Base-by-base conservation (phyloP, 2,797 vertebrate genomes). In the Propithecus perrieri region DNA sequence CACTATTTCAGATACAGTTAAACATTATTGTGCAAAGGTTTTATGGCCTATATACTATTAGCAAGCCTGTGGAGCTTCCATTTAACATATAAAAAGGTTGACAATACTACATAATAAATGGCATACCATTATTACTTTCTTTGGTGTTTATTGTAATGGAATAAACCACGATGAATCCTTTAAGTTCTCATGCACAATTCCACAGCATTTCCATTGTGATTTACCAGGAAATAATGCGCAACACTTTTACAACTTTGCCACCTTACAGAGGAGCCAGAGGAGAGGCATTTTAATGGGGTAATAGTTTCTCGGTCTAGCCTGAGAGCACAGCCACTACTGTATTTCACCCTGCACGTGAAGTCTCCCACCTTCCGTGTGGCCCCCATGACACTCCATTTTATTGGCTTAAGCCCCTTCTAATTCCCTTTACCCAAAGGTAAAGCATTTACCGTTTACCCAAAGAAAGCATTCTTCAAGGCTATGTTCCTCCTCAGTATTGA, bases 81-180 rank as follows among this genome's bases (percentile, higher is more conserved):
- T 78, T 76, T 89, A 96, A 84, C n/a, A 93, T 92, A 90, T 95
- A 89, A 97, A 96, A 86, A 90, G 4, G 38, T 57, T 91, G 59
- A 67, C 10, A n/a, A 38, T 48, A 38, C 59, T 97, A 94, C 96
- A 48, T 43, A 97, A 87, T 38, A 96, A 92, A 84, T 80, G 53
- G 46, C 22, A 90, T 63, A 90, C 50, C 22, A 78, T 46, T 95
- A 95, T 92, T 95, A 81, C 38, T 10, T 93, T 81, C 89, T 96
- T 78, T 41, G 81, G 33, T 88, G 72, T 76, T 95, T 95, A 33
- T 86, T 97, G 50, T 94, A 95, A 97, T 65, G 30, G 80, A 95
- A 97, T 95, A 98, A 97, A 71, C 1, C 17, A 18, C 75, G 71
- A 89, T 35, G 35, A 87, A 83, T 96, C 87, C 7, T 96, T 95